Percentiles rank a stretch among this genome's conserved stretches.
phyloP scores from a whole-genome alignment of 2,888 invertebrate genomes.

The Agrochola litura region DNA sequence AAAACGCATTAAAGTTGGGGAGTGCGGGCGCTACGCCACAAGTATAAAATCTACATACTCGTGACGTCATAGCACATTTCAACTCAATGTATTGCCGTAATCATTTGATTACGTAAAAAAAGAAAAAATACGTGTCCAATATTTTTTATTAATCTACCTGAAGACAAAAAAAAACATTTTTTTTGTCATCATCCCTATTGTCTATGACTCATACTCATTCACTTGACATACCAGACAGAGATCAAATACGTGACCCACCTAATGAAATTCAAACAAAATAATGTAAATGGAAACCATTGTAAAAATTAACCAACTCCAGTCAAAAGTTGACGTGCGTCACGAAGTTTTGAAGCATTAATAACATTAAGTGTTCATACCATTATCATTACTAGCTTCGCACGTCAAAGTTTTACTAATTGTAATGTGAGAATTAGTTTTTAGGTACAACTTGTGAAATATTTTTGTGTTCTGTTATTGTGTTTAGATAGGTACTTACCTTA shows the following conservation, averaged over 20 bases:
- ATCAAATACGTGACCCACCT: background rate
- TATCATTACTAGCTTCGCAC: conserved; percentile 34
- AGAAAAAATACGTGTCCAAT: no score
- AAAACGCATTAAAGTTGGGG: no score
- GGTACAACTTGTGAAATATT: conserved; percentile 1
- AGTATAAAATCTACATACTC: no score
- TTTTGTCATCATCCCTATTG: no score
- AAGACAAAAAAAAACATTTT: no score
- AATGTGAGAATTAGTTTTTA: conserved; percentile 26
- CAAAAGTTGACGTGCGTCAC: conserved; percentile 57
- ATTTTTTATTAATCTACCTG: no score
- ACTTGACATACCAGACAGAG: background rate
- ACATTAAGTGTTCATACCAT: conserved; percentile 54
- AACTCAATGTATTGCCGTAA: no score
- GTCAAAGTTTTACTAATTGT: conserved; percentile 41
- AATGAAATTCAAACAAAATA: conserved; percentile 35
- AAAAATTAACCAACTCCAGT: conserved; percentile 41
- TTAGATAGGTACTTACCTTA: background rate
- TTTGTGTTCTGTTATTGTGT: background rate
- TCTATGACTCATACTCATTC: background rate
- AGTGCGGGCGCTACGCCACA: no score
- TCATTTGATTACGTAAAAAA: no score
- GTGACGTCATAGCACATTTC: no score
- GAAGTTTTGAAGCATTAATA: conserved; percentile 58
- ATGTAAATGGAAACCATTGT: conserved; percentile 32